Base-by-base conservation (phyloP, 2,888 invertebrate species). In the Ypsolopha scabrella region DNA sequence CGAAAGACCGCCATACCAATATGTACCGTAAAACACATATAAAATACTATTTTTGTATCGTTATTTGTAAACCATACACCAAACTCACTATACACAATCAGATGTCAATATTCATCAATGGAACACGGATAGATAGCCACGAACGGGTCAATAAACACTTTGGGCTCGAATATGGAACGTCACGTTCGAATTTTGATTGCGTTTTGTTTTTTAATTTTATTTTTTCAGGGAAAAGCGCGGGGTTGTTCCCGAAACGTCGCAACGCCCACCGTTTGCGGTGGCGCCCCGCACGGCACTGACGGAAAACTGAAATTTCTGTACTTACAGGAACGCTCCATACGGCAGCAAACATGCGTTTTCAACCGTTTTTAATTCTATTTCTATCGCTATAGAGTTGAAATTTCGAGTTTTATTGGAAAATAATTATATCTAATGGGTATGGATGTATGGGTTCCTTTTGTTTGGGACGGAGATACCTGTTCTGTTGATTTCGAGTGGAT, bases 271-370 rank as follows among this genome's bases (percentile, higher is more conserved):
- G 72, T 61, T 73, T 66, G 74, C 67, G 73, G 80, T 79, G 83
- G 82, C 83, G 85, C 82, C 82, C 68, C 80, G 73, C 67, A 72
- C 80, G 80, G 78, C 80, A 85, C 85, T 85, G 83, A 63, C 72
- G 68, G 68, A 65, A 75, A 78, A 73, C 58, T 58, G 51, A 33
- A 60, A 65, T 62, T 62, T 63, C 70, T 64, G 66, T 65, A 64
- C 70, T 68, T 67, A 72, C 76, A 74, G 77, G 74, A 75, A 41
- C 48, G 37, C 13, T 13, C 39, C 8, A 14, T 11, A 41, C 47
- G 11, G 37, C 24, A 24, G 24, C 24, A 36, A 47, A 47, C 11
- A 33, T 47, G 7, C 47, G 13, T 6, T 8, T 13, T 43, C 13
- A n/a, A 11, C 13, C 13, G 11, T 14, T 13, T 13, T 4, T 7